These are phyloP conservation scores for Drosophila cardini DNA, from an alignment of 1,140 invertebrate genomes.

Conservation along the genomic window DNA sequence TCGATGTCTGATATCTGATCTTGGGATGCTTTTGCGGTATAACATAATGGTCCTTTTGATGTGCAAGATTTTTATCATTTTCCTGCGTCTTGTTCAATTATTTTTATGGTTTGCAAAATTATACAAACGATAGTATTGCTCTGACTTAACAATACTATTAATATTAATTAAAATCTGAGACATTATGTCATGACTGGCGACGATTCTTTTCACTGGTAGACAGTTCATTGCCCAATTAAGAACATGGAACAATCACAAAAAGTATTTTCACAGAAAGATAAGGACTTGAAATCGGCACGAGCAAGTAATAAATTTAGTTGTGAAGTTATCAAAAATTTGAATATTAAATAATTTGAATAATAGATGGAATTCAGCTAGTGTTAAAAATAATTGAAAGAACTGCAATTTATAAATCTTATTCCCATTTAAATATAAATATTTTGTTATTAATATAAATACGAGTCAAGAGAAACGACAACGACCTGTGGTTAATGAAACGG, in stretches of 20 bases:
- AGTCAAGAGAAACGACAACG: neutral
- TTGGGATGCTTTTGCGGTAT: constrained; percentile 10
- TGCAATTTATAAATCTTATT: too few relatives aligned
- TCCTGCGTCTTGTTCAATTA: constrained; percentile 2
- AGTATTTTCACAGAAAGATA: neutral
- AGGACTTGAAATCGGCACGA: neutral
- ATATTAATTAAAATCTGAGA: constrained; percentile 20
- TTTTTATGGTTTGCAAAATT: constrained; percentile 18
- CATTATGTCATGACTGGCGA: constrained; percentile 7
- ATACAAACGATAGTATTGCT: neutral
- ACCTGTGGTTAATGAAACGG: constrained; percentile 13
- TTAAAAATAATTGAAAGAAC: neutral
- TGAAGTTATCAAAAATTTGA: too few relatives aligned
- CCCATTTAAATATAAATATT: too few relatives aligned
- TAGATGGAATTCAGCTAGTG: neutral
- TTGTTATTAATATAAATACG: neutral
- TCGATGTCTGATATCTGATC: neutral
- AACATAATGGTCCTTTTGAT: constrained; percentile 26
- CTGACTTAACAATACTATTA: constrained; percentile 16
- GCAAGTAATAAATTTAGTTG: neutral
- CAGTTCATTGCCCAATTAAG: constrained; percentile 7
- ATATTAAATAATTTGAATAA: too few relatives aligned
- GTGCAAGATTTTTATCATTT: constrained; percentile 5
- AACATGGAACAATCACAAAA: neutral
- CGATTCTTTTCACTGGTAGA: neutral